A percentile compares a stretch with the other conserved stretches of the same genome.
phyloP scores from a whole-genome alignment of 2,888 invertebrate species.

The Allophyes oxyacanthae region DNA sequence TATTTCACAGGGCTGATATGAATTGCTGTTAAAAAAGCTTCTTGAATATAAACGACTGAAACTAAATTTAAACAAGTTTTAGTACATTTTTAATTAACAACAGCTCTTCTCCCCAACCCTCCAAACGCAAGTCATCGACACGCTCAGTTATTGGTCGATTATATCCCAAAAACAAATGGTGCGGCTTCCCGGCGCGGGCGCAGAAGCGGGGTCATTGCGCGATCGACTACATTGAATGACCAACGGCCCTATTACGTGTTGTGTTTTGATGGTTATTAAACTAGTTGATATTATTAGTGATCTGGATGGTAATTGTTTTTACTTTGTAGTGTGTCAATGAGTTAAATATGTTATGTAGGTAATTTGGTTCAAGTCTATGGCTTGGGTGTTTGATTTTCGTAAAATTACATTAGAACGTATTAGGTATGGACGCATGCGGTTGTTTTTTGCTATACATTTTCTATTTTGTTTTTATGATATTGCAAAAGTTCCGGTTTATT shows the following conservation, averaged over 20 bases:
- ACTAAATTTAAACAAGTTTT: slow-evolving; percentile 40
- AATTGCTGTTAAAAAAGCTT: too few relatives aligned
- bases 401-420: neutral
- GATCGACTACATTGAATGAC: slow-evolving; percentile 81
- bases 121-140: slow-evolving; percentile 57
- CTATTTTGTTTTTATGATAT: too few relatives aligned
- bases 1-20: too few relatives aligned
- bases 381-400: neutral
- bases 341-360: slow-evolving; percentile 14
- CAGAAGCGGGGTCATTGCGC: slow-evolving; percentile 82
- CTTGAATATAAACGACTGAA: too few relatives aligned
- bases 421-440: too few relatives aligned
- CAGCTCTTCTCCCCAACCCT: slow-evolving; percentile 52
- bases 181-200: slow-evolving; percentile 66
- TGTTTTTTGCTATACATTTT: too few relatives aligned
- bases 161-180: slow-evolving; percentile 75
- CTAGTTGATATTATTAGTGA: slow-evolving; percentile 45
- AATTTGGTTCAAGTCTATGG: slow-evolving; percentile 4
- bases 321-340: slow-evolving; percentile 17
- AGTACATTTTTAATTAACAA: slow-evolving; percentile 45
- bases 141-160: slow-evolving; percentile 68
- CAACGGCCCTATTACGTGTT: slow-evolving; percentile 73
- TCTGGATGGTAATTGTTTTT: slow-evolving; percentile 26
- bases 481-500: too few relatives aligned
- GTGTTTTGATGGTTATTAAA: slow-evolving; percentile 60